A percentile compares a stretch with the other conserved stretches of the same genome.
Evolutionary conservation across 2,113 vertebrate species (phyloP).

Genomic region (Chionis minor): DNA sequence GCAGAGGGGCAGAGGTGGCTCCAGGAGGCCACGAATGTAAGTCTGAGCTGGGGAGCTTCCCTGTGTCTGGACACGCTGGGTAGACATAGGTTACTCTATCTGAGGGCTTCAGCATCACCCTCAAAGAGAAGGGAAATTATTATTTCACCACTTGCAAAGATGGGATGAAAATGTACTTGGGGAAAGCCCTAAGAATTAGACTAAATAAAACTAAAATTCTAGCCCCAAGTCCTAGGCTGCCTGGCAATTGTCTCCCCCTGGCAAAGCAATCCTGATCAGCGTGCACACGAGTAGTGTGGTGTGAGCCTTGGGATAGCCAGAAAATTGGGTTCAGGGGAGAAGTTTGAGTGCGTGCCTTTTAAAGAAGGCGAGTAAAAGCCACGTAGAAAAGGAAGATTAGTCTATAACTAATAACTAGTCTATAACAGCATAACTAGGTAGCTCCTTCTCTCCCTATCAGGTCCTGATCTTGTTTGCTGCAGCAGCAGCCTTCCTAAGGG

Average conservation of each 20-base stretch:
- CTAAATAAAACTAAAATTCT: not conserved
- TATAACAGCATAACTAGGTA: not conserved
- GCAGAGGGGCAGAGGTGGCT: not conserved
- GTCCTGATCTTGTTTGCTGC: not conserved
- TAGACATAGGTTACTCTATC: not conserved
- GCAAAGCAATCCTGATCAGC: not conserved
- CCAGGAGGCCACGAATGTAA: not conserved
- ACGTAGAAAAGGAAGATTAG: not conserved
- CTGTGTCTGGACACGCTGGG: not conserved
- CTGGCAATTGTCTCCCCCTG: not conserved
- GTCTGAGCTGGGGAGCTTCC: not conserved
- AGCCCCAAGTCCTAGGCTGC: not conserved
- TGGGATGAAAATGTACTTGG: not conserved
- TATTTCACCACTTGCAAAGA: not conserved
- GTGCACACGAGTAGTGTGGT: not conserved
- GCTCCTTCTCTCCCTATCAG: not conserved
- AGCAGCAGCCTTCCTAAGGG: not conserved
- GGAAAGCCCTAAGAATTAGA: not conserved
- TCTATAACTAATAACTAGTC: not conserved
- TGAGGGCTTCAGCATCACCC: not conserved
- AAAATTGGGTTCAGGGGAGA: not conserved
- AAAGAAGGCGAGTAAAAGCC: not conserved
- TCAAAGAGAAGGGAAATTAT: not conserved
- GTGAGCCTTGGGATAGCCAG: not conserved
- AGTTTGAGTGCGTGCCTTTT: not conserved